These are phyloP conservation scores for Xestoiulus laeticollis DNA, from an alignment of 2,888 invertebrate genomes.

Conservation along the genomic window DNA sequence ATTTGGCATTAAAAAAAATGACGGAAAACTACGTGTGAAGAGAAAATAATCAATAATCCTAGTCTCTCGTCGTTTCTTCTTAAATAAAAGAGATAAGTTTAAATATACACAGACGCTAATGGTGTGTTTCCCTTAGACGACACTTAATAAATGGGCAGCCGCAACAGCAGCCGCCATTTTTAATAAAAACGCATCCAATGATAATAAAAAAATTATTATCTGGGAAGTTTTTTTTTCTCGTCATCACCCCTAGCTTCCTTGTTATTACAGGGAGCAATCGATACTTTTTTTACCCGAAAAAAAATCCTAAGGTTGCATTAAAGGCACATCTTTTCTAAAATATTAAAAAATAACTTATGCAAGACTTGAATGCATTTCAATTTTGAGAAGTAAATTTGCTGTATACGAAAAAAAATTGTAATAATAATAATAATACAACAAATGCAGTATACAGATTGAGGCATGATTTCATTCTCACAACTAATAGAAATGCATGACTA, in stretches of 20 bases:
- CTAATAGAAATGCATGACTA: no score
- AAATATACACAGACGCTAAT: constrained; percentile 43
- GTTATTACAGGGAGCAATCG: neutral
- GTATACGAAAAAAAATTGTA: neutral
- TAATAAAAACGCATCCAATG: constrained; percentile 41
- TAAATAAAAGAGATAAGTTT: constrained; percentile 39
- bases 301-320: constrained; percentile 7
- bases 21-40: neutral
- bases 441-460: neutral
- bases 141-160: constrained; percentile 43
- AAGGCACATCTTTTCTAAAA: neutral
- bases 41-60: neutral
- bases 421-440: neutral
- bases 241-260: neutral
- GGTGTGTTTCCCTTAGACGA: constrained; percentile 33
- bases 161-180: constrained; percentile 35
- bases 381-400: neutral
- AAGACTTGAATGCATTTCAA: neutral
- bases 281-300: neutral
- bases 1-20: constrained; percentile 30
- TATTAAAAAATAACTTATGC: constrained; percentile 8
- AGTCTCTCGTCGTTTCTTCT: constrained; percentile 18
- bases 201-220: constrained; percentile 43
- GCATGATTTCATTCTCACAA: neutral
- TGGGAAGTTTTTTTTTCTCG: constrained; percentile 7